These are phyloP conservation scores for Lepilemur septentrionalis DNA, from an alignment of 2,797 vertebrate species.

Conservation along the genomic window DNA sequence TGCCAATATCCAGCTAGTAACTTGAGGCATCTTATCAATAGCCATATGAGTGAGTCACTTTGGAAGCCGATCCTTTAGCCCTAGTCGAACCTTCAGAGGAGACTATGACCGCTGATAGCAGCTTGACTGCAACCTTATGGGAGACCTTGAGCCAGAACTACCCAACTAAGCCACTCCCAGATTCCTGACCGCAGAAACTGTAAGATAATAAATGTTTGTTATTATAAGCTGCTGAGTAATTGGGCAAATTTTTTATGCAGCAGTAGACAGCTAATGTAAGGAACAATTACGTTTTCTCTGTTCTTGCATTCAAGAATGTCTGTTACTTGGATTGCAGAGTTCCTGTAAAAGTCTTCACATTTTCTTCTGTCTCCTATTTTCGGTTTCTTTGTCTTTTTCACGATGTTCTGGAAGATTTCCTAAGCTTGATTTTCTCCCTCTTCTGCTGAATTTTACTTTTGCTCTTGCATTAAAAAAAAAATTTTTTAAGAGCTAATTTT, in stretches of 20 bases:
- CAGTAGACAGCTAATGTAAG: neutral
- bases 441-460: slow-evolving; percentile 1
- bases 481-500: neutral
- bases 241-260: neutral
- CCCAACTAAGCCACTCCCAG: neutral
- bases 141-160: neutral
- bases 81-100: neutral
- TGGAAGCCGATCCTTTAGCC: neutral
- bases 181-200: neutral
- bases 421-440: neutral
- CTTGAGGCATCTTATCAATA: neutral
- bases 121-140: neutral
- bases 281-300: neutral
- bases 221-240: neutral
- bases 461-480: neutral
- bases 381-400: neutral
- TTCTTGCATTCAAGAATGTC: neutral
- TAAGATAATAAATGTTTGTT: neutral
- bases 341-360: neutral
- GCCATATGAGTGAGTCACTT: neutral
- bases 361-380: neutral
- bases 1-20: neutral
- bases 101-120: neutral
- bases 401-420: neutral
- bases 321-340: neutral